Conservation (phyloP, 2,797 vertebrate species). For the Fistularia commersonii region DNA sequence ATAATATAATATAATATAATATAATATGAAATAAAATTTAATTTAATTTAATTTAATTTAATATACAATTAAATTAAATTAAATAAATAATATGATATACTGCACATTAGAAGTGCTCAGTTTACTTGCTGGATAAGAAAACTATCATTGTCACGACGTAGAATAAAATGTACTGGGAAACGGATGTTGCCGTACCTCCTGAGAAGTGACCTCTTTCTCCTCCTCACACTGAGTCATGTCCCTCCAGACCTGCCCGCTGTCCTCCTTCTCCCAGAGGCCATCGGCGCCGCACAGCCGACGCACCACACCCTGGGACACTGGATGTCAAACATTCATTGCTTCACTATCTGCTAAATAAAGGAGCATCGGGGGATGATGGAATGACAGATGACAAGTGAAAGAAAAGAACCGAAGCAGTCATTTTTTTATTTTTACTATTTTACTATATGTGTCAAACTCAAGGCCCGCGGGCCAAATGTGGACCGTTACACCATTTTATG, state of each 20-base stretch:
- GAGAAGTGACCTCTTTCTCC: slow-evolving; percentile 60
- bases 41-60: too few relatives aligned
- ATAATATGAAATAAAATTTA: too few relatives aligned
- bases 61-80: too few relatives aligned
- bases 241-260: slow-evolving; percentile 75
- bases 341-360: background rate
- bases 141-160: background rate
- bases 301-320: slow-evolving; percentile 77
- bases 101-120: too few relatives aligned
- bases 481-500: too few relatives aligned
- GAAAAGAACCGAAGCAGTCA: too few relatives aligned
- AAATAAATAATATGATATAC: too few relatives aligned
- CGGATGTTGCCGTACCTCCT: slow-evolving; percentile 65
- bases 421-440: too few relatives aligned
- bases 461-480: too few relatives aligned
- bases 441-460: too few relatives aligned
- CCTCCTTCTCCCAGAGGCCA: slow-evolving; percentile 72
- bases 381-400: too few relatives aligned
- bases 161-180: background rate
- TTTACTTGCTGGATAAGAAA: background rate
- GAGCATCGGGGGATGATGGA: background rate
- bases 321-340: background rate
- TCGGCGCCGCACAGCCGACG: slow-evolving; percentile 64
- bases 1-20: too few relatives aligned
- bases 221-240: slow-evolving; percentile 80